phyloP scores from a whole-genome alignment of 2,113 vertebrate genomes.

The Dolichotis patagonum region DNA sequence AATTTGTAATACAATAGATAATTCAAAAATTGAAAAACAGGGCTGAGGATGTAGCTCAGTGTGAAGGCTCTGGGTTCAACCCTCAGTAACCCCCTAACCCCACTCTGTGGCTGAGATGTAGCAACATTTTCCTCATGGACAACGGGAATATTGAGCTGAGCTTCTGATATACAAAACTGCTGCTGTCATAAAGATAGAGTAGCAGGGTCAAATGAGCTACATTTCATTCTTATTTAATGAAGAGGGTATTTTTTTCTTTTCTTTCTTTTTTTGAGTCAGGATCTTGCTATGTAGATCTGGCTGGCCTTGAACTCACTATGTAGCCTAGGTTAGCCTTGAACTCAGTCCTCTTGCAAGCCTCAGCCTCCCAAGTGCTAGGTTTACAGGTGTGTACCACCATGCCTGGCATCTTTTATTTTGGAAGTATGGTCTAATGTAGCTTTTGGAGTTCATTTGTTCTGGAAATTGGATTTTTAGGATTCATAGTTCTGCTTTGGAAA shows the following conservation, averaged over 20 bases:
- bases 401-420: background rate
- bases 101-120: background rate
- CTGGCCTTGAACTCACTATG: too few species aligned
- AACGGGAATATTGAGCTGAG: slow-evolving; percentile 35
- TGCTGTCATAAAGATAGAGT: background rate
- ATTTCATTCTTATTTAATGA: slow-evolving; percentile 47
- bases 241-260: background rate
- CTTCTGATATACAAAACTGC: slow-evolving; percentile 15
- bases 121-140: background rate
- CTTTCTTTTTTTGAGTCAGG: background rate
- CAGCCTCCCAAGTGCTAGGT: too few species aligned
- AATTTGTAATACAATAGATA: background rate
- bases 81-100: background rate
- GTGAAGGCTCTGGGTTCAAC: background rate
- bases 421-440: slow-evolving; percentile 34
- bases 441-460: slow-evolving; percentile 40
- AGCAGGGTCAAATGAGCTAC: slow-evolving; percentile 24
- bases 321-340: too few species aligned
- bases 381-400: too few species aligned
- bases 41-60: background rate
- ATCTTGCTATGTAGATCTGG: background rate
- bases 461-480: slow-evolving; percentile 52
- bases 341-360: too few species aligned
- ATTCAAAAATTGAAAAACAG: too few species aligned
- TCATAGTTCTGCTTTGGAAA: slow-evolving; percentile 48